Conservation (phyloP, 2,797 vertebrate genomes). For the Cryptoblepharus egeriae region DNA sequence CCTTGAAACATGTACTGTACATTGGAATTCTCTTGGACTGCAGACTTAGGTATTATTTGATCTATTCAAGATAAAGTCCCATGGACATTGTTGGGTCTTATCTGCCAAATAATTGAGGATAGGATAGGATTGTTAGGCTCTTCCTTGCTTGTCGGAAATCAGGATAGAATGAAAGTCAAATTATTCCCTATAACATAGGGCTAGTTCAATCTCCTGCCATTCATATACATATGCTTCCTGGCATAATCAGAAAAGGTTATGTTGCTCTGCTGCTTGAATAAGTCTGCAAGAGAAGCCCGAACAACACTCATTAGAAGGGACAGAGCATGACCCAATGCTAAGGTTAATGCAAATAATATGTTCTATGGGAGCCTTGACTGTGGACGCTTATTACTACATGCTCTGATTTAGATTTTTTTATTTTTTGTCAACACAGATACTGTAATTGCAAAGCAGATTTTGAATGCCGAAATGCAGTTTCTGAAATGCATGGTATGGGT, state of each 20-base stretch:
- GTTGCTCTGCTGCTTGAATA: conserved; percentile 49
- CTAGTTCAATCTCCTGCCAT: conserved; percentile 44
- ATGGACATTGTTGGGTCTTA: neutral
- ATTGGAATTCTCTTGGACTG: neutral
- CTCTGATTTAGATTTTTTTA: conserved; percentile 38
- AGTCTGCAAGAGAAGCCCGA: conserved; percentile 56
- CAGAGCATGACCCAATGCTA: conserved; percentile 38
- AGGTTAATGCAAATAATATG: conserved; percentile 38
- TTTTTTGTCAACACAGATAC: conserved; percentile 39
- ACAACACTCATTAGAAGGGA: conserved; percentile 53
- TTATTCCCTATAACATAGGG: conserved; percentile 48
- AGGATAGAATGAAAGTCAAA: conserved; percentile 43
- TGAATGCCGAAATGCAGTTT: neutral
- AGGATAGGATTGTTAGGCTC: neutral
- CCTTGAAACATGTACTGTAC: neutral
- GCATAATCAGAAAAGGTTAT: conserved; percentile 59
- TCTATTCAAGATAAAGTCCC: neutral
- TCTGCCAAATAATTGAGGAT: neutral
- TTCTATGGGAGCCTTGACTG: conserved; percentile 37
- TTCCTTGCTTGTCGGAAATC: neutral
- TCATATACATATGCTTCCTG: conserved; percentile 61
- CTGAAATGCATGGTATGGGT: conserved; percentile 16
- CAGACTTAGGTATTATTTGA: neutral
- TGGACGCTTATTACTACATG: conserved; percentile 47
- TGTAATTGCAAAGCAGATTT: conserved; percentile 50